phyloP scores from a whole-genome alignment of 2,113 vertebrate species.

The Natator depressus region DNA sequence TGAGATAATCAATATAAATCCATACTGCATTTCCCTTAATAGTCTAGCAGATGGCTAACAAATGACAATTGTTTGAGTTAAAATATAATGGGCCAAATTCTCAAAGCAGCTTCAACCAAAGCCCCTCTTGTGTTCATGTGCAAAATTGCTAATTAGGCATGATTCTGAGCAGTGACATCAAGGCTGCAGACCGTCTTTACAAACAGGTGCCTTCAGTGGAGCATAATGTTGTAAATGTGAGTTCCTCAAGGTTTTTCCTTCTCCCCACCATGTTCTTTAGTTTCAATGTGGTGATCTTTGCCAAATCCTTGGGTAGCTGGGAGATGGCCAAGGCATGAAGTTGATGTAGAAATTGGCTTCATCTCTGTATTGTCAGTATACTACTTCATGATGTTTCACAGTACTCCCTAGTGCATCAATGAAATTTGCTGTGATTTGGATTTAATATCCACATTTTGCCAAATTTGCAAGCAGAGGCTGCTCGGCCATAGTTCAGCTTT shows the following conservation, averaged over 20 bases:
- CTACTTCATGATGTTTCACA: background rate
- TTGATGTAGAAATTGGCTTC: background rate
- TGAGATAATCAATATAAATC: background rate
- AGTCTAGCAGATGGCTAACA: background rate
- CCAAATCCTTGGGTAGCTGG: background rate
- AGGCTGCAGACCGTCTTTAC: background rate
- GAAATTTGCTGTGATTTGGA: no score
- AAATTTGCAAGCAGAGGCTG: background rate
- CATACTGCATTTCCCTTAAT: background rate
- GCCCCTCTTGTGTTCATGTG: background rate
- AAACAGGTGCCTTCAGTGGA: background rate
- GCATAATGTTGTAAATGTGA: background rate
- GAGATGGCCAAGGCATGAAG: background rate
- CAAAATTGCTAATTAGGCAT: background rate
- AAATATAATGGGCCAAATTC: background rate
- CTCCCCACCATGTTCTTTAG: background rate
- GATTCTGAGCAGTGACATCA: no score
- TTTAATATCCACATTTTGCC: background rate
- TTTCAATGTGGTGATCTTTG: background rate
- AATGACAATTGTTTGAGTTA: background rate
- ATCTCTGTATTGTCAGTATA: background rate
- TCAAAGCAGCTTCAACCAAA: background rate
- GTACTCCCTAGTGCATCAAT: background rate
- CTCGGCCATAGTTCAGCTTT: background rate
- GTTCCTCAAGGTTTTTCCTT: background rate